These are phyloP conservation scores for Hafferia zeledoni DNA, from an alignment of 2,797 vertebrate genomes.

Conservation along the genomic window DNA sequence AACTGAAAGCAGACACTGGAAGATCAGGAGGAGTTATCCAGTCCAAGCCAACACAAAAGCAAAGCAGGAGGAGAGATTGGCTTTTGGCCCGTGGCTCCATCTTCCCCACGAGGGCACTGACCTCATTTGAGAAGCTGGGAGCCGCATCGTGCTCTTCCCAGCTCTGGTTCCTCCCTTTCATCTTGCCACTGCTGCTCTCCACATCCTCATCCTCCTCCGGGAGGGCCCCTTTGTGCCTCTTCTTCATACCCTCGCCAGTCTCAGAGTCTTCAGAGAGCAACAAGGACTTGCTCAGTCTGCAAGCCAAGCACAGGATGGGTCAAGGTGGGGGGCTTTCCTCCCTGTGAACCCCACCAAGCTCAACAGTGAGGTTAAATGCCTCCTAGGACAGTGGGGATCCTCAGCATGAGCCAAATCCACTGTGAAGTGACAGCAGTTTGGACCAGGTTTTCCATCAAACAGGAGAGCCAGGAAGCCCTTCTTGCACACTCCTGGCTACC, in stretches of 20 bases:
- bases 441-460: constrained; percentile 1
- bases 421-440: not conserved
- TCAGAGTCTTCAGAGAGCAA: constrained; percentile 92
- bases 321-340: not conserved
- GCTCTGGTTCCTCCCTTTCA: constrained; percentile 83
- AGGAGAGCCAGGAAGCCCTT: not conserved
- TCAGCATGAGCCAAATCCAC: not conserved
- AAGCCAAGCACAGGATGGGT: constrained; percentile 69
- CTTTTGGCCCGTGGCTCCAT: not conserved
- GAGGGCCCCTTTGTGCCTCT: constrained; percentile 83
- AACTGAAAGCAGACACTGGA: not conserved
- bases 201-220: constrained; percentile 84
- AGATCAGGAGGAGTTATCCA: not conserved
- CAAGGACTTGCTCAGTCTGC: constrained; percentile 85
- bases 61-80: not conserved
- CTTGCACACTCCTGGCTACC: not conserved
- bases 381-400: not conserved
- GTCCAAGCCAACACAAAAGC: not conserved
- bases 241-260: constrained; percentile 86
- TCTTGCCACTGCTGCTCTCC: constrained; percentile 77
- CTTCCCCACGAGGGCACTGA: constrained; percentile 65
- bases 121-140: constrained; percentile 87
- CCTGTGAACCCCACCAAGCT: not conserved
- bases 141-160: constrained; percentile 87
- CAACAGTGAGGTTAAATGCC: not conserved